These are phyloP conservation scores for Lampris megalopsis DNA, from an alignment of 2,113 vertebrate genomes.

Conservation along the genomic window DNA sequence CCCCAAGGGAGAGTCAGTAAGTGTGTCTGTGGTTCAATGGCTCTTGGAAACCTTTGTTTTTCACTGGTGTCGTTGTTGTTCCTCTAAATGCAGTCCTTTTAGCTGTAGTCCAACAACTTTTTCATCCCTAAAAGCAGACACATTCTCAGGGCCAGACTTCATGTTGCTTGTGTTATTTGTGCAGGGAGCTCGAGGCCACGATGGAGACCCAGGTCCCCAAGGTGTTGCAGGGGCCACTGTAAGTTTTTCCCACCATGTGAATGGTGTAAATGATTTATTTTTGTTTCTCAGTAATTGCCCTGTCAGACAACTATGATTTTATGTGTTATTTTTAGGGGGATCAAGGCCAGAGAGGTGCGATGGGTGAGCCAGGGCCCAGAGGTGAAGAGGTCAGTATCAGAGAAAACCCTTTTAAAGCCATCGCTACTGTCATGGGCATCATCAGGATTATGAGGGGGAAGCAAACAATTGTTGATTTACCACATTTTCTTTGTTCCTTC, in stretches of 20 bases:
- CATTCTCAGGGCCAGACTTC: not conserved
- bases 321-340: conserved; percentile 86
- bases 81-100: not conserved
- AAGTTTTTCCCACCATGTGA: conserved; percentile 69
- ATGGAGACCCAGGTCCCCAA: conserved; percentile 91
- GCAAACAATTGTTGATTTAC: not conserved
- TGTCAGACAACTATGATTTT: not conserved
- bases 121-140: conserved; percentile 1
- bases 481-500: not conserved
- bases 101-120: not conserved
- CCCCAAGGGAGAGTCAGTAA: conserved; percentile 91
- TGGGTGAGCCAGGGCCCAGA: conserved; percentile 90
- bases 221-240: conserved; percentile 91
- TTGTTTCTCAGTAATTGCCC: not conserved
- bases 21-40: conserved; percentile 34
- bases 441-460: not conserved
- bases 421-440: not conserved
- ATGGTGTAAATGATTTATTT: not conserved
- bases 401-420: not conserved
- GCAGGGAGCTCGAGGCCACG: conserved; percentile 90
- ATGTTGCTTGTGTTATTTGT: conserved; percentile 24
- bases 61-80: not conserved
- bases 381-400: conserved; percentile 87
- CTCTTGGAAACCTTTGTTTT: not conserved
- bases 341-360: conserved; percentile 88